Base-by-base conservation (phyloP, 2,113 vertebrate genomes). In the Polypterus bichir region DNA sequence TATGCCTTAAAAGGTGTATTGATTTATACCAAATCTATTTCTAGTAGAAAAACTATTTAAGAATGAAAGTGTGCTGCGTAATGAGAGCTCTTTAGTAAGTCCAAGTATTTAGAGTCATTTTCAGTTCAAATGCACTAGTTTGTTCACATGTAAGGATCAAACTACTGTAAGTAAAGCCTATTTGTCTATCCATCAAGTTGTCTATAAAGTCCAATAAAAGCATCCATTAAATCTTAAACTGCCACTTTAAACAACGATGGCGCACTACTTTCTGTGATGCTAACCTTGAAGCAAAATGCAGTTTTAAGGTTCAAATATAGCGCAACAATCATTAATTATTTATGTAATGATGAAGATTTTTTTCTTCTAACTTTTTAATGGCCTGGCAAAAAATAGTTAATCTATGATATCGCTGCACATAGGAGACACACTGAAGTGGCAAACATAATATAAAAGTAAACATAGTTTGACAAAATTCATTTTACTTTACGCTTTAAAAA, bases 251-350 rank as follows among this genome's bases (percentile, higher is more conserved):
- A 73, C 74, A 71, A 72, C 11, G 54, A 48, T 55, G 78, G 76
- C 75, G 74, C 27, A 27, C 71, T 77, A 75, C 65, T 61, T 51
- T 77, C 72, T 84, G 77, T 69, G 77, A 77, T 79, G 71, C 75
- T 77, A 86, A 83, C 76, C 78, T 81, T 83, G 73, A 84, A 87
- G 70, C 73, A 71, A 73, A 73, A 67, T 64, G 59, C 46, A 4
- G 61, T 77, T 78, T 70, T 77, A 71, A 76, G 81, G 79, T 81
- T 77, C 74, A 80, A 82, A 86, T 81, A 81, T 83, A 87, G 82
- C 78, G 80, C 82, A 79, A 62, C 79, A 75, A 75, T 82, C 81
- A 86, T 87, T 83, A 80, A 88, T 88, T 88, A 88, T 88, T 83
- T 82, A 88, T 88, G 81, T 77, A 77, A 76, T 77, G 73, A 81